Percentiles rank a stretch among this genome's conserved stretches.
These are phyloP conservation scores for Rugalucina vietnamica DNA, from an alignment of 2,888 invertebrate species.

Conservation along the genomic window DNA sequence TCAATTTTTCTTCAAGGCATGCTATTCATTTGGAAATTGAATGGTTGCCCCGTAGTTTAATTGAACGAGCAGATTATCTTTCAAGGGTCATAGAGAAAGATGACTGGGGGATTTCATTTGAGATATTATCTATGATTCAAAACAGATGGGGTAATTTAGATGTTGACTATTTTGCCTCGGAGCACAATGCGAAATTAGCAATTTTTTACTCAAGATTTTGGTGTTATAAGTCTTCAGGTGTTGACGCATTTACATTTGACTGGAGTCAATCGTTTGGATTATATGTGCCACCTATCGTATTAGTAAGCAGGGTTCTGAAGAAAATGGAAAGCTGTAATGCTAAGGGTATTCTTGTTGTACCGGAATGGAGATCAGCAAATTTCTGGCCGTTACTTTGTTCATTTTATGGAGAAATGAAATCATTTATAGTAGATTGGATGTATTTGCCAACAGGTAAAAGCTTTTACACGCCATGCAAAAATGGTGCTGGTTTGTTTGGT, in stretches of 20 bases:
- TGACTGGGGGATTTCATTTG: slow-evolving; percentile 23
- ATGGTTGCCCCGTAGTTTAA: slow-evolving; percentile 23
- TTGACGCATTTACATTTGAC: slow-evolving; percentile 39
- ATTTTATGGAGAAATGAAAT: neutral
- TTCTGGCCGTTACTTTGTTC: slow-evolving; percentile 42
- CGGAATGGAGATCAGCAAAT: slow-evolving; percentile 46
- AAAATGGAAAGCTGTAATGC: slow-evolving; percentile 32
- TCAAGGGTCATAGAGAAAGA: slow-evolving; percentile 32
- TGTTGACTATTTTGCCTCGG: slow-evolving; percentile 50
- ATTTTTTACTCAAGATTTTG: slow-evolving; percentile 53
- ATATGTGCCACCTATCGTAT: slow-evolving; percentile 43
- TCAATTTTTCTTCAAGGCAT: neutral
- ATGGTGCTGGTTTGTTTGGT: slow-evolving; percentile 24
- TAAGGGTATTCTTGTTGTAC: slow-evolving; percentile 36
- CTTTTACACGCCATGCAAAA: slow-evolving; percentile 25
- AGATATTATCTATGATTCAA: slow-evolving; percentile 13
- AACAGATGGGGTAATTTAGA: slow-evolving; percentile 43
- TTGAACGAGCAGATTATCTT: slow-evolving; percentile 15
- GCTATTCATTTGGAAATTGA: slow-evolving; percentile 27
- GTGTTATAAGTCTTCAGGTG: slow-evolving; percentile 24
- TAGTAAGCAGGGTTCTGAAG: slow-evolving; percentile 32
- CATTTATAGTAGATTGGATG: slow-evolving; percentile 3
- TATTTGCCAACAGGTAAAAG: slow-evolving; percentile 29
- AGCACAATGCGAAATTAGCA: slow-evolving; percentile 42
- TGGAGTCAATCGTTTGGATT: slow-evolving; percentile 39